Evolutionary conservation across 1,140 invertebrate species (phyloP), one percentile per base, ranked within the genome.

Genomic region (Helicoverpa zea): DNA sequence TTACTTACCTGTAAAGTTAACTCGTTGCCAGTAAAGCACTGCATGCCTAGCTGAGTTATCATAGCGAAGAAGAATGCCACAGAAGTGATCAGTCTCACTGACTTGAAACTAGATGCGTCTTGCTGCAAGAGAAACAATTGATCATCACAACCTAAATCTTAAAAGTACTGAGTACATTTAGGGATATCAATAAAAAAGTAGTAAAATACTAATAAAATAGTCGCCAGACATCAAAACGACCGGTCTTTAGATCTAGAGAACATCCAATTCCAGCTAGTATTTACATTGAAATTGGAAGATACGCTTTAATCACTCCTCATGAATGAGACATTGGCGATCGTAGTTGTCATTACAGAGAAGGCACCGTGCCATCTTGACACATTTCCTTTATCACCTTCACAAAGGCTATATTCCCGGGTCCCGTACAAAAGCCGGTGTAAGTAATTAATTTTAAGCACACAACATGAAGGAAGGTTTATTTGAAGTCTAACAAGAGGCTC

Each of bases 41-140:
- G 93, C 73, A 94, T 87, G 2, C 90, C 93, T 9, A 94, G 87
- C 58, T 94, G 93, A 61, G 89, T 91, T 14, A 94, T 92, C 93
- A 94, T 94, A 12, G 92, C 92, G 11, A 87, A 81, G 68, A 95
- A 95, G 80, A 94, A 94, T 13, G 92, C 92, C 43, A 94, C 78
- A 9, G 93, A 94, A 30, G 91, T 94, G 12, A 90, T 88, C 43
- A 94, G 84, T 5, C 87, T 86, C 23, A 94, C 88, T 2, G 93
- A 94, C 79, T 91, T 92, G 30, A 94, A 89, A 68, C 91, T 94
- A n/a, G 93, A 94, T 30, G 90, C 92, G 79, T 94, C 93, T 94
- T 92, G 87, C 93, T 94, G 85, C n/a, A 89, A 91, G 77, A 68
- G 76, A 77, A 63, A 86, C 56, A 47, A 47, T 66, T 10, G 16